These are phyloP conservation scores for Lerista edwardsae DNA, from an alignment of 2,797 vertebrate species.

Conservation along the genomic window DNA sequence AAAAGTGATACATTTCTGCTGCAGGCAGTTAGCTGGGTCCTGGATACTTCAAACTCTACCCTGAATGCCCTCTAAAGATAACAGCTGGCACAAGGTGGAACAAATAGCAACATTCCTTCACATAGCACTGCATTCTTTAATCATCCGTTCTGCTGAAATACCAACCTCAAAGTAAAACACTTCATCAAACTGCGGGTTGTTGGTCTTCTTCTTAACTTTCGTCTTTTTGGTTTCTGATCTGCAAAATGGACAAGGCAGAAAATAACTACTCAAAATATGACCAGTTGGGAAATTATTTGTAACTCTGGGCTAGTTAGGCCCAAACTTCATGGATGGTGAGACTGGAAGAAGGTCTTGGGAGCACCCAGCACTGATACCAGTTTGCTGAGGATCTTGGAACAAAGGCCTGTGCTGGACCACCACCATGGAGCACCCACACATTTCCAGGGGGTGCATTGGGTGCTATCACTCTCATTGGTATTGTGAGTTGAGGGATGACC, in stretches of 20 bases:
- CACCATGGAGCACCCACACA: too few relatives aligned
- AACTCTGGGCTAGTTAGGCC: not conserved
- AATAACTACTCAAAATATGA: not conserved
- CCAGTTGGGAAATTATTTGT: not conserved
- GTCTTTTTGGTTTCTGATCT: slow-evolving; percentile 99
- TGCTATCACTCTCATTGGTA: too few relatives aligned
- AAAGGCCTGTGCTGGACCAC: not conserved
- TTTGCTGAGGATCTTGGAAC: not conserved
- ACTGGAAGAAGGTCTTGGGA: not conserved
- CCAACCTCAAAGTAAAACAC: slow-evolving; percentile 98
- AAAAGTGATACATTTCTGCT: slow-evolving; percentile 32
- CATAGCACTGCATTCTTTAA: slow-evolving; percentile 50
- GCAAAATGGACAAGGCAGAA: slow-evolving; percentile 30
- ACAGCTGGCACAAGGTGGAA: slow-evolving; percentile 43
- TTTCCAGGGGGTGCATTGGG: too few relatives aligned
- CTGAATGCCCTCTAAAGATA: slow-evolving; percentile 46
- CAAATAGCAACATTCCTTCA: slow-evolving; percentile 43
- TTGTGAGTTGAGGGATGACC: too few relatives aligned
- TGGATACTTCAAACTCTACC: slow-evolving; percentile 4
- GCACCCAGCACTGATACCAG: too few relatives aligned
- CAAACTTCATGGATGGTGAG: not conserved
- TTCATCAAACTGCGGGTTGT: slow-evolving; percentile 98
- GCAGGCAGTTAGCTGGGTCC: slow-evolving; percentile 25
- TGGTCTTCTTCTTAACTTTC: slow-evolving; percentile 97
- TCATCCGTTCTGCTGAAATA: slow-evolving; percentile 52